These are phyloP conservation scores for Halcyon senegalensis DNA, from an alignment of 2,113 vertebrate species.

Conservation along the genomic window DNA sequence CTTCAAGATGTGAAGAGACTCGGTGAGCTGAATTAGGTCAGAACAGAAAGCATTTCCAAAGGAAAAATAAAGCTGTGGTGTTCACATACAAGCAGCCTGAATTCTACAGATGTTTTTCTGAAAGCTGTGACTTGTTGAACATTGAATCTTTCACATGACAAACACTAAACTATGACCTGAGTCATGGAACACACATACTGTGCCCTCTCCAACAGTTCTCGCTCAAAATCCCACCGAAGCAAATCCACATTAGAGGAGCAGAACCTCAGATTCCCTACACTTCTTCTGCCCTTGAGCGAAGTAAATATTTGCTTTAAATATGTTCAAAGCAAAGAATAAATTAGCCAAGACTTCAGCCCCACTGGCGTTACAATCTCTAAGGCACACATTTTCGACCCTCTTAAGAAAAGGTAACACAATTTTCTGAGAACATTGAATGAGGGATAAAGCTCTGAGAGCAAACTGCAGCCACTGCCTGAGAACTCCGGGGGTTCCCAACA, in stretches of 20 bases:
- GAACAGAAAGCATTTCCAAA: not conserved
- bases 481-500: not conserved
- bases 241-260: not conserved
- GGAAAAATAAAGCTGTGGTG: not conserved
- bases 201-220: not conserved
- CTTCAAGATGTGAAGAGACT: not conserved
- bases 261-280: not conserved
- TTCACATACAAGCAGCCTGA: not conserved
- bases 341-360: not conserved
- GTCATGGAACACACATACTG: rapidly evolving
- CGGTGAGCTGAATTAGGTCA: not conserved
- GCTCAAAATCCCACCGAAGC: not conserved
- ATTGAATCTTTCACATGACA: no score
- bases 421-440: not conserved
- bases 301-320: not conserved
- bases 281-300: not conserved
- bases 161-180: not conserved
- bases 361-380: not conserved
- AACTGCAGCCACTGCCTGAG: not conserved
- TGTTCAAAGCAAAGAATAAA: not conserved
- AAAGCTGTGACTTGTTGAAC: not conserved
- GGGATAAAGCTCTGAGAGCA: not conserved
- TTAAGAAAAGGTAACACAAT: not conserved
- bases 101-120: not conserved
- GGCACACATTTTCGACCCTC: not conserved